Conservation (phyloP, 2,797 vertebrate species). For the Spizella passerina region DNA sequence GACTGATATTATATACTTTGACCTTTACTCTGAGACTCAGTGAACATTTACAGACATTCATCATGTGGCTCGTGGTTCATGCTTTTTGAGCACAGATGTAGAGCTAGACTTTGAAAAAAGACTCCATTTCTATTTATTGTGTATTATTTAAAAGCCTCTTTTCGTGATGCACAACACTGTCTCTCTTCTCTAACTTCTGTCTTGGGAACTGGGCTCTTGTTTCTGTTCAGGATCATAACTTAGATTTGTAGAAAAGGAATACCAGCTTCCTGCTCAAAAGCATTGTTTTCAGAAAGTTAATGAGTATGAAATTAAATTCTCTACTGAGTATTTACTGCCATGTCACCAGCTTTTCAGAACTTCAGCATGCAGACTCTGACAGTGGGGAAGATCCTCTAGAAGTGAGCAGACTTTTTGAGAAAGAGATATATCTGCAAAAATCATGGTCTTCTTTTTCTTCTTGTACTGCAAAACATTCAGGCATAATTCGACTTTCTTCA, state of each 20-base stretch:
- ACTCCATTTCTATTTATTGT: neutral
- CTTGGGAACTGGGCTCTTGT: neutral
- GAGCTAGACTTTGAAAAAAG: neutral
- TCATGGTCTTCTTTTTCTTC: neutral
- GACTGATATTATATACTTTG: neutral
- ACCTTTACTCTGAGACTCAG: neutral
- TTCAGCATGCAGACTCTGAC: neutral
- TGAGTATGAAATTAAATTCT: neutral
- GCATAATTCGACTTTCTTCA: neutral
- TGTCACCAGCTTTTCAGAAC: neutral
- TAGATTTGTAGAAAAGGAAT: neutral
- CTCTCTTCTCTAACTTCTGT: neutral
- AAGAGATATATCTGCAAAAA: neutral
- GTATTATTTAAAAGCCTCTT: neutral
- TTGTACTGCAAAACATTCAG: neutral
- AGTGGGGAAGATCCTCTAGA: neutral
- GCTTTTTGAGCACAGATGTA: neutral
- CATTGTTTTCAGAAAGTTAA: neutral
- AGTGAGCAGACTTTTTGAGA: neutral
- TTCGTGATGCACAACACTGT: neutral
- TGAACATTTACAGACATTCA: neutral
- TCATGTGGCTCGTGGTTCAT: neutral
- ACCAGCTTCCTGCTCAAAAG: neutral
- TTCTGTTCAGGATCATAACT: neutral
- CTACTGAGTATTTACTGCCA: neutral